Base-by-base conservation (phyloP, 2,797 vertebrate genomes). In the Halcyon leucocephala region DNA sequence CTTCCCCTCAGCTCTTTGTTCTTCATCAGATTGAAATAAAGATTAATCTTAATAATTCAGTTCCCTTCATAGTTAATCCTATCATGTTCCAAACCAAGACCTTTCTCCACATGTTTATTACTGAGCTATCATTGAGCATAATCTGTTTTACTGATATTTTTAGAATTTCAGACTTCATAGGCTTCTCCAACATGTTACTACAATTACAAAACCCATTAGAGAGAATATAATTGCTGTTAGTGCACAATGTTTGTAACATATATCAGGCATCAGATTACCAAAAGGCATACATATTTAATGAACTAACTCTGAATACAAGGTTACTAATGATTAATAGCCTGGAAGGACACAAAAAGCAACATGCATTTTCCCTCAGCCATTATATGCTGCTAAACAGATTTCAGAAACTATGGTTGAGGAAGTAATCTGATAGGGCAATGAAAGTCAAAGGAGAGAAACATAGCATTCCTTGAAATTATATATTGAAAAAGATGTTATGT, bases 251-350 rank as follows among this genome's bases (percentile, higher is more conserved):
- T 89, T 58, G 72, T 83, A 86, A 94, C 88, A 69, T 85, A 93
- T 74, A 86, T 95, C 90, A 93, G 70, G 90, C 82, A 92, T 93
- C 95, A 55, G 73, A 96, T 96, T 92, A 93, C 95, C 87, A 55
- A 89, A 96, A 92, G 78, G 37, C 90, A 97, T 97, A 51, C 92
- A 98, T 97, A 96, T 97, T 98, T 98, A 97, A 98, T 97, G 96
- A 97, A 86, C 84, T 76, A 86, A 87, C 57, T 74, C 87, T 91
- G 89, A 96, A 93, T 90, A 85, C 82, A 96, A 97, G 66, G 86
- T 95, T 97, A 94, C 90, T 95, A 93, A 85, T 92, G 62, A 90
- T 95, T 97, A 96, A 96, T 90, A 96, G 84, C 44, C 78, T 91
- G 76, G 93, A 95, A 95, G 78, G 85, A 82, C 42, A 81, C 29